A percentile compares a stretch with the other conserved stretches of the same genome.
phyloP scores from a whole-genome alignment of 2,113 vertebrate species.

The Seriola aureovittata region DNA sequence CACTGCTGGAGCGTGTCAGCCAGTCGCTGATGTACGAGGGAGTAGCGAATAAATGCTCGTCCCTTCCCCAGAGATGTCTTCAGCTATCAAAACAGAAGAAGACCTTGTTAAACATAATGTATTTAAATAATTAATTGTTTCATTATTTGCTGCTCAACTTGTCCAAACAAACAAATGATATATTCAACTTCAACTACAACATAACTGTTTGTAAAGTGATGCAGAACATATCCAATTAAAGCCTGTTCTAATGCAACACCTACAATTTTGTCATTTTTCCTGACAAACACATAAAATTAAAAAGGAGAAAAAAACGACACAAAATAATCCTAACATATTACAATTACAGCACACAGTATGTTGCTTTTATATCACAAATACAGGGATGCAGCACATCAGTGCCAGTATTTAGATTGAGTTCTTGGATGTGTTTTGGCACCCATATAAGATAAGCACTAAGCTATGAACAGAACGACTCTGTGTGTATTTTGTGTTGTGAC shows the following conservation, averaged over 20 bases:
- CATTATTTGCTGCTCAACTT: background rate
- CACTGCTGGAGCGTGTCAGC: constrained; percentile 97
- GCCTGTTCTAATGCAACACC: background rate
- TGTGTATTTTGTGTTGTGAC: too few species aligned
- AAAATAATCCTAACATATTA: too few species aligned
- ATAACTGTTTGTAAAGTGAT: background rate
- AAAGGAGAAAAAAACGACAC: too few species aligned
- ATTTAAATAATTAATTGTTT: background rate
- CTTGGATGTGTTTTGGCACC: too few species aligned
- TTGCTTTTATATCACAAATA: too few species aligned
- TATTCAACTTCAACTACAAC: background rate
- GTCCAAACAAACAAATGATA: background rate
- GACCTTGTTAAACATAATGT: background rate
- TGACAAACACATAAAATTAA: background rate
- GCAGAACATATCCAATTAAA: background rate
- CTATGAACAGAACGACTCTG: too few species aligned
- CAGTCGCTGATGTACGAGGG: constrained; percentile 93
- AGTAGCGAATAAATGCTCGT: constrained; percentile 95
- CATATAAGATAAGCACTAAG: too few species aligned
- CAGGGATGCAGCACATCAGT: background rate
- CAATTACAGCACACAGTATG: too few species aligned
- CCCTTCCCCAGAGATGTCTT: constrained; percentile 96
- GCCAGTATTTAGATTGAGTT: too few species aligned
- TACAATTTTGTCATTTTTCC: background rate
- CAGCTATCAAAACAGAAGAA: constrained; percentile 80